These are phyloP conservation scores for Hozukius guyotensis DNA, from an alignment of 2,797 vertebrate genomes.

Conservation along the genomic window DNA sequence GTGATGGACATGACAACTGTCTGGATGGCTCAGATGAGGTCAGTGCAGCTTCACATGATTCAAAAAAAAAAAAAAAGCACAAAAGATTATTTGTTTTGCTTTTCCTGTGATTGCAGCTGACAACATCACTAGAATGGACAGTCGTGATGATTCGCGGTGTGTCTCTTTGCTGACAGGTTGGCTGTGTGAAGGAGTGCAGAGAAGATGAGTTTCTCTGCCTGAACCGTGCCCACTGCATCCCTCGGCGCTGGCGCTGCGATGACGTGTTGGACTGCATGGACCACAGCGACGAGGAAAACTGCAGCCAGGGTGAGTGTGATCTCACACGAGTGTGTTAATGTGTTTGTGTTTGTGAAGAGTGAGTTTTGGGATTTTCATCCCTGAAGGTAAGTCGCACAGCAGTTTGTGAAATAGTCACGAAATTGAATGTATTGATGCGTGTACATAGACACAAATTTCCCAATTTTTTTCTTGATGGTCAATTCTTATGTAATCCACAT, in stretches of 20 bases:
- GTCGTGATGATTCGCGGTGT: background rate
- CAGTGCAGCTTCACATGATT: slow-evolving; percentile 52
- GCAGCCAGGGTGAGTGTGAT: slow-evolving; percentile 83
- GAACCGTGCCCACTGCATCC: slow-evolving; percentile 96
- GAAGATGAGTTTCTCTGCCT: slow-evolving; percentile 95
- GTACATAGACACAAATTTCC: too few relatives aligned
- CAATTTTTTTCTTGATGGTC: too few relatives aligned
- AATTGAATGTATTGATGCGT: fast-evolving
- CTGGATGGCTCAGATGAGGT: slow-evolving; percentile 97
- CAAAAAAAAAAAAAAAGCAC: background rate
- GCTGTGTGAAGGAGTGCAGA: slow-evolving; percentile 94
- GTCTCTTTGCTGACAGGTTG: slow-evolving; percentile 80
- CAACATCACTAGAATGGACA: background rate
- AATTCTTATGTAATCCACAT: too few relatives aligned
- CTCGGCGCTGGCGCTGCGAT: slow-evolving; percentile 94
- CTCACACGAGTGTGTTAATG: background rate
- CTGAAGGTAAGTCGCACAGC: background rate
- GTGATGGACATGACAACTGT: slow-evolving; percentile 95
- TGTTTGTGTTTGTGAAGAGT: background rate
- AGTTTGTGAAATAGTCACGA: too few relatives aligned
- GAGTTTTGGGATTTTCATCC: background rate
- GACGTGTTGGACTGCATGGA: slow-evolving; percentile 95
- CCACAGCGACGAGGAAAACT: slow-evolving; percentile 94
- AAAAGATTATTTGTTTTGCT: background rate
- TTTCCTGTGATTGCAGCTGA: slow-evolving; percentile 26